These are phyloP conservation scores for Pristiophorus japonicus DNA, from an alignment of 2,113 vertebrate genomes.

Conservation along the genomic window DNA sequence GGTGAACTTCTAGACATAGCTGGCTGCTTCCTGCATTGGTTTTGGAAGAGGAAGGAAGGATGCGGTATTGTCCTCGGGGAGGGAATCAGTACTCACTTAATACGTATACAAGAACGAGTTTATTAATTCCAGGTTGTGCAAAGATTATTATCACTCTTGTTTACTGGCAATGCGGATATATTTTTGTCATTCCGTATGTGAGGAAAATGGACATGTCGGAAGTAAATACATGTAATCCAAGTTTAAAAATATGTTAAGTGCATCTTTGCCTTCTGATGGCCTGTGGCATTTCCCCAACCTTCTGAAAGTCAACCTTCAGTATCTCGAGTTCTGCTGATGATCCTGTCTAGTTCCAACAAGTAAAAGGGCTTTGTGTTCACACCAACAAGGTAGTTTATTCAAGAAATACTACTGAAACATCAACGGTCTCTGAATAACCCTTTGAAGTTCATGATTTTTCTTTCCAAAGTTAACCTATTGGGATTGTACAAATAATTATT, in stretches of 20 bases:
- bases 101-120: constrained; percentile 52
- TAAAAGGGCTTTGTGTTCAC: neutral
- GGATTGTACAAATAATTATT: neutral
- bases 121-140: constrained; percentile 77
- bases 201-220: neutral
- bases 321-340: neutral
- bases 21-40: constrained; percentile 58
- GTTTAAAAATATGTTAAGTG: neutral
- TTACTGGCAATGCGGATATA: constrained; percentile 2
- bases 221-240: neutral
- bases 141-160: constrained; percentile 28
- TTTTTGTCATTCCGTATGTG: neutral
- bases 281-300: neutral
- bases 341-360: neutral
- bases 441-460: neutral
- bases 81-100: constrained; percentile 50
- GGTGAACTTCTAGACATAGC: constrained; percentile 52
- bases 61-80: constrained; percentile 68
- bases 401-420: neutral
- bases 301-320: neutral
- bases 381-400: neutral
- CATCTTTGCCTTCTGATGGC: neutral
- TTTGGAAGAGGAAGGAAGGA: constrained; percentile 73
- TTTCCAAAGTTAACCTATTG: neutral
- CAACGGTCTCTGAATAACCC: neutral